A percentile compares a stretch with the other conserved stretches of the same genome.
phyloP scores from a whole-genome alignment of 2,113 vertebrate species.

The Anolis carolinensis region DNA sequence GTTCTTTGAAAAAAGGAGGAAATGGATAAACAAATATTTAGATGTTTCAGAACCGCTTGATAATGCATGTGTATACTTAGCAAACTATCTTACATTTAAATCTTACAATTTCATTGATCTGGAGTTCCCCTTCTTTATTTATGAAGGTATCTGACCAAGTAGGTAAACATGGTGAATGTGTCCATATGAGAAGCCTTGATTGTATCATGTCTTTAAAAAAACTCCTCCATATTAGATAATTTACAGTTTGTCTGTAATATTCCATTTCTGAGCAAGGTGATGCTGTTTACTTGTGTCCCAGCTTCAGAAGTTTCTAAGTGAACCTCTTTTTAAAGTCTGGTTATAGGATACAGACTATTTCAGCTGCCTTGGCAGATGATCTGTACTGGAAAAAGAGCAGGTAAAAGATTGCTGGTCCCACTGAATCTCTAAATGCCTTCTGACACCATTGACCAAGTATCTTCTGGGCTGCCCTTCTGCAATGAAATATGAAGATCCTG shows the following conservation, averaged over 20 bases:
- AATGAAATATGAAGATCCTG: not conserved
- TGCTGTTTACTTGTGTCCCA: not conserved
- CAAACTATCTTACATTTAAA: not conserved
- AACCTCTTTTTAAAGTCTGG: no score
- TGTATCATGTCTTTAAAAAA: no score
- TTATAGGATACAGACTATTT: not conserved
- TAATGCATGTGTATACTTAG: not conserved
- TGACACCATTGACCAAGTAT: not conserved
- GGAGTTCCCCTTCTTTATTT: not conserved
- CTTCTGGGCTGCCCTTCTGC: not conserved
- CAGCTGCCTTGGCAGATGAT: not conserved
- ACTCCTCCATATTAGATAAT: no score
- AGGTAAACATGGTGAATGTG: no score
- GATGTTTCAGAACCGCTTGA: slow-evolving; percentile 35
- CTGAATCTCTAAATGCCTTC: not conserved
- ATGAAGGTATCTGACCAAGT: not conserved
- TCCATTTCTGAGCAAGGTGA: no score
- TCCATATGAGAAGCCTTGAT: no score
- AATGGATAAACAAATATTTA: not conserved
- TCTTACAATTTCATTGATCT: not conserved
- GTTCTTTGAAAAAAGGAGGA: slow-evolving; percentile 23
- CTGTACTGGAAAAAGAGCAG: not conserved
- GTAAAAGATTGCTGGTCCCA: not conserved
- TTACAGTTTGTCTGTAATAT: no score
- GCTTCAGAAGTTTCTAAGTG: not conserved